phyloP scores from a whole-genome alignment of 2,797 vertebrate species.

The Tinamus major region DNA sequence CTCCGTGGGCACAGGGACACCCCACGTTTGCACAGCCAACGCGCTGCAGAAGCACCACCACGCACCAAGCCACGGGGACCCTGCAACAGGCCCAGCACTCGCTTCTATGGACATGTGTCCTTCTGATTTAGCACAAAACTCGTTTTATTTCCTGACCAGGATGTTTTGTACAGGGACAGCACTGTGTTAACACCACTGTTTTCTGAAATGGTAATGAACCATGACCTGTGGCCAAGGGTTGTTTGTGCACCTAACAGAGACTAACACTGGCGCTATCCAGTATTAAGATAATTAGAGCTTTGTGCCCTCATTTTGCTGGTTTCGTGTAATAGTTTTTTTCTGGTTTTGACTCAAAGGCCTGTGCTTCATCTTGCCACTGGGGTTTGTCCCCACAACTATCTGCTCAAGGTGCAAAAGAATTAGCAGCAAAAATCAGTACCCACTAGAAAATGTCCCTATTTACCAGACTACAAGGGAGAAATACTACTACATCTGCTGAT shows the following conservation, averaged over 20 bases:
- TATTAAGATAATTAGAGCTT: slow-evolving; percentile 71
- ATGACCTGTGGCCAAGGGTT: slow-evolving; percentile 57
- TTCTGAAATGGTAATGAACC: slow-evolving; percentile 36
- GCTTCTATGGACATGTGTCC: background rate
- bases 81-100: background rate
- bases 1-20: background rate
- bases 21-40: background rate
- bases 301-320: slow-evolving; percentile 53
- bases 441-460: background rate
- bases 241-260: slow-evolving; percentile 37
- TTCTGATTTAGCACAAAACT: background rate
- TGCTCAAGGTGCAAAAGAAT: background rate
- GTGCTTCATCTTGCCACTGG: background rate
- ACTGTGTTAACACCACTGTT: slow-evolving; percentile 3
- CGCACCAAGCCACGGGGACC: background rate
- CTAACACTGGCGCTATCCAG: slow-evolving; percentile 26
- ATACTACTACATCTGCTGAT: background rate
- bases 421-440: background rate
- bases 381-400: background rate
- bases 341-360: slow-evolving; percentile 32
- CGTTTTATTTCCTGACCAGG: slow-evolving; percentile 25
- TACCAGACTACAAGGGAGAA: background rate
- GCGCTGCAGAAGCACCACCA: background rate
- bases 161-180: slow-evolving; percentile 3
- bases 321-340: slow-evolving; percentile 22